These are phyloP conservation scores for Palythoa caribaeorum DNA, from an alignment of 92 coral and sea anemone species.

Conservation along the genomic window DNA sequence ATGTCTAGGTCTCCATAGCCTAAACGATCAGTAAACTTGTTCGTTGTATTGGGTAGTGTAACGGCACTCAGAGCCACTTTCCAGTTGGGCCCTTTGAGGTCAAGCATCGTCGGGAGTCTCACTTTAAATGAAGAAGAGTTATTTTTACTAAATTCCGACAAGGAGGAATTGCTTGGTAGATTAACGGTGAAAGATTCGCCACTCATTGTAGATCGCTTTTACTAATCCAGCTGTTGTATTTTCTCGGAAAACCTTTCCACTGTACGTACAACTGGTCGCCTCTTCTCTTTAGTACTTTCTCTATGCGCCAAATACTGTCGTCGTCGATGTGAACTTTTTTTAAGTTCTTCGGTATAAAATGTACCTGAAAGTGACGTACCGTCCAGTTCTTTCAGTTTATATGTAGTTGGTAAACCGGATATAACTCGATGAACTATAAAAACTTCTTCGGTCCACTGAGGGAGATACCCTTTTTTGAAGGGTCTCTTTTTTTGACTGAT, in stretches of 20 bases:
- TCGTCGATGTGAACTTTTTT: conserved; percentile 49
- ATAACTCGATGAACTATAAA: conserved; percentile 1
- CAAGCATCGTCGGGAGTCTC: no score
- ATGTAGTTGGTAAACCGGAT: conserved; percentile 13
- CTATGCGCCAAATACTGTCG: conserved; percentile 47
- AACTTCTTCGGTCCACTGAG: conserved; percentile 49
- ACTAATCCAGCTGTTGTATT: conserved; percentile 30
- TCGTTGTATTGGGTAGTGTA: background rate
- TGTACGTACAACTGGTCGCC: conserved; percentile 27
- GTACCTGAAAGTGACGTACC: conserved; percentile 47
- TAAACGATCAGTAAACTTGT: background rate
- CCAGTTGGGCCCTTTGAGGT: background rate
- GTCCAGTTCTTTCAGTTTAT: conserved; percentile 61
- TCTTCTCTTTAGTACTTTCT: conserved; percentile 9
- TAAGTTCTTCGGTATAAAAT: conserved; percentile 55
- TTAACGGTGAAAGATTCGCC: no score
- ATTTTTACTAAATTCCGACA: no score
- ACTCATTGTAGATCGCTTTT: background rate
- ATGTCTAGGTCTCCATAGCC: background rate
- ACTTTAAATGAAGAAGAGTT: no score
- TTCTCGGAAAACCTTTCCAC: conserved; percentile 25
- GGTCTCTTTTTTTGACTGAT: conserved; percentile 12
- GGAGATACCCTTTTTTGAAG: conserved; percentile 31
- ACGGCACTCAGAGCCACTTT: background rate
- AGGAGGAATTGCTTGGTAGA: no score